phyloP scores from a whole-genome alignment of 2,113 vertebrate species.

The Xyliphius kryptos region DNA sequence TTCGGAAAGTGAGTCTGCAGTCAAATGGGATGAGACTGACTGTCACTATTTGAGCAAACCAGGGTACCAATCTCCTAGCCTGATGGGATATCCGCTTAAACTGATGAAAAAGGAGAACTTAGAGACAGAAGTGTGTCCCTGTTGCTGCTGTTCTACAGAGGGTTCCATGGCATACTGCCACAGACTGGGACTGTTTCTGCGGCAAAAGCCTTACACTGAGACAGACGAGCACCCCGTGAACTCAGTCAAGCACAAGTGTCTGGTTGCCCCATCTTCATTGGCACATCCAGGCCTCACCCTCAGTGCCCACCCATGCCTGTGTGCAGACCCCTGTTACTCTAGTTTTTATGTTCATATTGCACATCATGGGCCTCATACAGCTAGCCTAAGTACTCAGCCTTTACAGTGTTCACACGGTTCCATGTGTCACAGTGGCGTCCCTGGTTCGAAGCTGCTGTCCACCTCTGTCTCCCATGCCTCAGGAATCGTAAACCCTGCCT shows the following conservation, averaged over 20 bases:
- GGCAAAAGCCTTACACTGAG: constrained; percentile 59
- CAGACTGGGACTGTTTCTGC: constrained; percentile 83
- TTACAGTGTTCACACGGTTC: constrained; percentile 62
- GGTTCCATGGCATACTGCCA: constrained; percentile 75
- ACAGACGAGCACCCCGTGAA: constrained; percentile 51
- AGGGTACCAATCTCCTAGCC: constrained; percentile 59
- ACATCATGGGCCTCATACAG: constrained; percentile 54
- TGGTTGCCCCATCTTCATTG: constrained; percentile 60
- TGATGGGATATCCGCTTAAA: constrained; percentile 62
- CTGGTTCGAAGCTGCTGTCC: constrained; percentile 70
- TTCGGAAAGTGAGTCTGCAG: constrained; percentile 57
- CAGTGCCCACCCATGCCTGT: constrained; percentile 68
- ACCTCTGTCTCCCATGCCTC: constrained; percentile 64
- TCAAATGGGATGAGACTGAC: constrained; percentile 59
- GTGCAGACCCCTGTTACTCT: constrained; percentile 69
- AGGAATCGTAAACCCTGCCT: constrained; percentile 72
- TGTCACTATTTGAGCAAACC: constrained; percentile 54
- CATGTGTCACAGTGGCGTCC: constrained; percentile 56
- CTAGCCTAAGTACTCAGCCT: constrained; percentile 47
- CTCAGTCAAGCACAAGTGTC: constrained; percentile 86
- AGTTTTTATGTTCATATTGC: constrained; percentile 67
- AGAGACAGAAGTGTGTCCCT: constrained; percentile 64
- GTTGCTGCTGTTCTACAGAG: constrained; percentile 67
- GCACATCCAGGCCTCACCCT: constrained; percentile 60
- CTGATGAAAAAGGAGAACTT: constrained; percentile 65